Evolutionary conservation across 1,140 invertebrate species (phyloP), one percentile per base, ranked within the genome.

Genomic region (Apis mellifera): DNA sequence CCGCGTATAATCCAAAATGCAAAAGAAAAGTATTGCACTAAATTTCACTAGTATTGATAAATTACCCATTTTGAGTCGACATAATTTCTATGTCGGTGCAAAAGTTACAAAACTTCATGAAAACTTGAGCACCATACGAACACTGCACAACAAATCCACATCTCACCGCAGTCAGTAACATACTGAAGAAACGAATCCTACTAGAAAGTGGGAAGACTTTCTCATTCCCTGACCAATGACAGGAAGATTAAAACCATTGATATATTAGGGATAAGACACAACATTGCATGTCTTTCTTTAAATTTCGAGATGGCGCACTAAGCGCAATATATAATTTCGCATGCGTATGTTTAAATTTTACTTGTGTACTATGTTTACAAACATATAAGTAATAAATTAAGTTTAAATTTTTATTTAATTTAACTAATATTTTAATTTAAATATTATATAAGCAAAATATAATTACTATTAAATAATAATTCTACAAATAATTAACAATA

Each of bases 61-160:
- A 90, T 93, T 93, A 86, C 92, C 92, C 93, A 93, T 94, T 90
- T 90, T 84, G 87, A 86, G 89, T 90, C 90, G 89, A 92, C 92
- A 93, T 93, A 92, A 92, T 94, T 90, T 77, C 50, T 64, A 73
- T 85, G 80, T 87, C 85, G 83, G 75, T 78, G 66, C 78, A 77
- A 77, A 83, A 68, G 65, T 89, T 80, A 87, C 77, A 72, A 85
- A 64, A 80, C 59, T 74, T 76, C 72, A 70, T 65, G 78, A 81
- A 80, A 89, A 80, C 85, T 73, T n/a, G 54, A 79, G 23, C 68
- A 52, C 32, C 50, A 59, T 66, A 86, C 17, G 74, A 69, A 48
- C 78, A 82, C 84, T 70, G 19, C 26, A 78, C 73, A n/a, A 55
- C n/a, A 84, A 86, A 86, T 73, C 86, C 86, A 70, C 65, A 23